These are phyloP conservation scores for Ceratitis capitata DNA, from an alignment of 1,140 invertebrate species.

Conservation along the genomic window DNA sequence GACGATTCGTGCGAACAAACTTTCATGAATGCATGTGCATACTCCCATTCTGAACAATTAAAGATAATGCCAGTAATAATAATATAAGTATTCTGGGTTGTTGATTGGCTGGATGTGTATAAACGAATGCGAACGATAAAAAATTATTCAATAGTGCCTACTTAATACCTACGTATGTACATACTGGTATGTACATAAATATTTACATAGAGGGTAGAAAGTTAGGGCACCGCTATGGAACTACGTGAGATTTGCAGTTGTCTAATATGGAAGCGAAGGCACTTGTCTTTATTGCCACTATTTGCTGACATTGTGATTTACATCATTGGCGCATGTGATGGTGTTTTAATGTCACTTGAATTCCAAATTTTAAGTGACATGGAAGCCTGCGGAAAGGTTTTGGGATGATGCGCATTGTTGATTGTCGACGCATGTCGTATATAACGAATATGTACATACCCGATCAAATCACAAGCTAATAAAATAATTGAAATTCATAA, in stretches of 20 bases:
- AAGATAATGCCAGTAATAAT: no score
- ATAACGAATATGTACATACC: not conserved
- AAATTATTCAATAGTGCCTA: no score
- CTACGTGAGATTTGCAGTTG: constrained; percentile 5
- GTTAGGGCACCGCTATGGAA: not conserved
- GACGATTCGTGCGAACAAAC: no score
- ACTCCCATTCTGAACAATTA: no score
- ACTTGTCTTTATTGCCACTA: constrained; percentile 18
- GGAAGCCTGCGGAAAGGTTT: not conserved
- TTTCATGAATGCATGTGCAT: not conserved
- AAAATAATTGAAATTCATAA: constrained; percentile 13
- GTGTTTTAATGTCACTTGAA: not conserved
- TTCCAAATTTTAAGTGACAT: not conserved
- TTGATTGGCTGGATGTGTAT: not conserved
- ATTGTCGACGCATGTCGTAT: not conserved
- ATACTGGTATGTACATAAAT: not conserved
- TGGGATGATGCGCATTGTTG: not conserved
- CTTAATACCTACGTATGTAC: not conserved
- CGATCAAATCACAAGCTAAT: not conserved
- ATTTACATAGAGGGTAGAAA: not conserved
- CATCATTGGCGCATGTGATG: not conserved
- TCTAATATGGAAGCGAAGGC: not conserved
- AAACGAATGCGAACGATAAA: no score
- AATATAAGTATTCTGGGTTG: no score
- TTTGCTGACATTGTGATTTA: not conserved